Evolutionary conservation across 2,888 invertebrate genomes (phyloP).

Genomic region (Anarsia innoxiella): DNA sequence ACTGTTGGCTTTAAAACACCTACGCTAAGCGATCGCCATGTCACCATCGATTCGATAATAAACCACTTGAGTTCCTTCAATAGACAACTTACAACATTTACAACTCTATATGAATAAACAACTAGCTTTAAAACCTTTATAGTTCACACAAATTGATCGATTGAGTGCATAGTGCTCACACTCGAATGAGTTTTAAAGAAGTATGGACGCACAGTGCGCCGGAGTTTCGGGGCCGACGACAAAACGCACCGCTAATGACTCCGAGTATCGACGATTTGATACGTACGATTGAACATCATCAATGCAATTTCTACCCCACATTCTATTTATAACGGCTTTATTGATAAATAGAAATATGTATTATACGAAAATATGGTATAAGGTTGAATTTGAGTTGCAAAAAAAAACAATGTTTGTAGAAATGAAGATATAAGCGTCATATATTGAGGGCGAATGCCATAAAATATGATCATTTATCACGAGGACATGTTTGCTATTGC

Average conservation of each 20-base stretch:
- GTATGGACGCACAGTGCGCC: constrained; percentile 34
- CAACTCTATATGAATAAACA: constrained; percentile 11
- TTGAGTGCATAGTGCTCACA: too few species aligned
- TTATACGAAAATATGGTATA: too few species aligned
- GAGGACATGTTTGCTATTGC: constrained; percentile 64
- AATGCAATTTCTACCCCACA: constrained; percentile 62
- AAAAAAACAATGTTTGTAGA: constrained; percentile 33
- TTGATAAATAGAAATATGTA: constrained; percentile 8
- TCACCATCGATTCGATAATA: constrained; percentile 5
- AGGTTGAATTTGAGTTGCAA: constrained; percentile 21
- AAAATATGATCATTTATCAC: constrained; percentile 72
- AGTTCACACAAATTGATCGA: constrained; percentile 34
- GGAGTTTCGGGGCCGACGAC: constrained; percentile 27
- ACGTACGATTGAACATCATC: constrained; percentile 68
- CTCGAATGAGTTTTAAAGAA: constrained; percentile 44
- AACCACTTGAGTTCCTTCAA: constrained; percentile 11
- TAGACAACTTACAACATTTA: too few species aligned
- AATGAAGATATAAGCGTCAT: constrained; percentile 63
- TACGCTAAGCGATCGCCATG: constrained; percentile 1
- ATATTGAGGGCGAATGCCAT: constrained; percentile 63
- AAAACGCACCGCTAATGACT: constrained; percentile 59
- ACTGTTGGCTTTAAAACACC: constrained; percentile 2
- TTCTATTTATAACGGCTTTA: constrained; percentile 34
- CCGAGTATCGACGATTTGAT: constrained; percentile 69
- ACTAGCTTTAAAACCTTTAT: constrained; percentile 31